Evolutionary conservation across 2,888 invertebrate genomes (phyloP).

Genomic region (Epinotia bilunana): DNA sequence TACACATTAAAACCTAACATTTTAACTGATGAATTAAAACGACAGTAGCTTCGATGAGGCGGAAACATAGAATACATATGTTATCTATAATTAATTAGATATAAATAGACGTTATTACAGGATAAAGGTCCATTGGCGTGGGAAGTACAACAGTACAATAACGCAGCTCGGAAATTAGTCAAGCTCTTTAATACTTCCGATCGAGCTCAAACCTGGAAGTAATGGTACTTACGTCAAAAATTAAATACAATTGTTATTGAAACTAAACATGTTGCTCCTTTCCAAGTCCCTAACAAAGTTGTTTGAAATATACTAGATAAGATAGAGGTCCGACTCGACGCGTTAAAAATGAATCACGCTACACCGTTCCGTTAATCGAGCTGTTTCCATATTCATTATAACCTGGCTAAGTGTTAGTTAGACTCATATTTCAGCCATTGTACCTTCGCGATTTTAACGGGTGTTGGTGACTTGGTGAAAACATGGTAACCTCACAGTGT

Average conservation of each 20-base stretch:
- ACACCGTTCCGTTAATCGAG: neutral
- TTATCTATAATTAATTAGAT: constrained; percentile 3
- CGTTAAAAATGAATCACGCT: neutral
- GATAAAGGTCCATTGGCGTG: constrained; percentile 27
- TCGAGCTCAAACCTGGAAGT: neutral
- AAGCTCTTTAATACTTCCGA: neutral
- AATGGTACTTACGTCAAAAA: neutral
- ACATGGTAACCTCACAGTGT: no score
- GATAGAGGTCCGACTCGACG: neutral
- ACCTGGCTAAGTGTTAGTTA: no score
- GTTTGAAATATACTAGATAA: neutral
- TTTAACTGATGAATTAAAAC: neutral
- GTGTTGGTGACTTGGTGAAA: no score
- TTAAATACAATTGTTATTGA: neutral
- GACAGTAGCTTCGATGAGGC: neutral
- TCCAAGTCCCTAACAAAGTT: neutral
- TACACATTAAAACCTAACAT: neutral
- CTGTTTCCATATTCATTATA: neutral
- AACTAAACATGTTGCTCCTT: neutral
- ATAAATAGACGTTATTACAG: neutral
- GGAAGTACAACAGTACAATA: neutral
- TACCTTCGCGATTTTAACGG: no score
- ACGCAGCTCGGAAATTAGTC: neutral
- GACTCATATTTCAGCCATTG: no score
- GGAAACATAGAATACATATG: constrained; percentile 7